A percentile compares a stretch with the other conserved stretches of the same genome.
Conservation (phyloP, 1,140 invertebrate species). For the Drosophila carrolli region DNA sequence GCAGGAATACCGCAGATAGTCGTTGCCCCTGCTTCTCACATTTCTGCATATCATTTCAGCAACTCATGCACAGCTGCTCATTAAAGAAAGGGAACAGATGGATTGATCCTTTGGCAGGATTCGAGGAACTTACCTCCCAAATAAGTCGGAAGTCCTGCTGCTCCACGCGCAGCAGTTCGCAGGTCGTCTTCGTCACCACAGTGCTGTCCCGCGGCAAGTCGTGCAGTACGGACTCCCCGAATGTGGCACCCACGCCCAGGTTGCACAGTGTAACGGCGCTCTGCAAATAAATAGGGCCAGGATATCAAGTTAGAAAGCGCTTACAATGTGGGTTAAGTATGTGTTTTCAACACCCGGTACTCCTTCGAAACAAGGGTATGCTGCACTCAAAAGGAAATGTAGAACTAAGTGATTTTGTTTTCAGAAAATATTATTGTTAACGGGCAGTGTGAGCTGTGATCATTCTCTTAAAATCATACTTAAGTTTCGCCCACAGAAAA, state of each 20-base stretch:
- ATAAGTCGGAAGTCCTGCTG: constrained; percentile 91
- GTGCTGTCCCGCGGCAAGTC: constrained; percentile 90
- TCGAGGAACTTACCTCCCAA: constrained; percentile 89
- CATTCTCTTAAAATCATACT: no score
- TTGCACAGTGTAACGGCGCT: constrained; percentile 88
- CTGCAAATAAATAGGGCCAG: constrained; percentile 85
- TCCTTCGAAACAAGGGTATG: neutral
- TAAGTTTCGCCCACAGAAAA: no score
- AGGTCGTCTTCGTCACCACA: constrained; percentile 90
- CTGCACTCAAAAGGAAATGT: neutral
- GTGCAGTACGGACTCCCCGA: constrained; percentile 91
- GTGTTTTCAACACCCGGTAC: neutral
- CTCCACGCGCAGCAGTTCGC: constrained; percentile 90
- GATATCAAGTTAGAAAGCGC: constrained; percentile 10
- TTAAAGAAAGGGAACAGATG: constrained; percentile 2
- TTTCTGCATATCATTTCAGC: constrained; percentile 35
- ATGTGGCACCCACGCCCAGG: constrained; percentile 90
- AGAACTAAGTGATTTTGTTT: neutral
- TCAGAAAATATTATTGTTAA: neutral
- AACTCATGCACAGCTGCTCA: constrained; percentile 21
- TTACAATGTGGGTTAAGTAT: neutral
- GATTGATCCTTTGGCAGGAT: constrained; percentile 8
- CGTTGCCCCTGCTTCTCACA: neutral
- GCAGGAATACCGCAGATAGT: constrained; percentile 62
- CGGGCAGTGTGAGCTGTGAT: no score